A percentile compares a stretch with the other conserved stretches of the same genome.
These are phyloP conservation scores for Strigamia maritima DNA, from an alignment of 2,888 invertebrate species.

Conservation along the genomic window DNA sequence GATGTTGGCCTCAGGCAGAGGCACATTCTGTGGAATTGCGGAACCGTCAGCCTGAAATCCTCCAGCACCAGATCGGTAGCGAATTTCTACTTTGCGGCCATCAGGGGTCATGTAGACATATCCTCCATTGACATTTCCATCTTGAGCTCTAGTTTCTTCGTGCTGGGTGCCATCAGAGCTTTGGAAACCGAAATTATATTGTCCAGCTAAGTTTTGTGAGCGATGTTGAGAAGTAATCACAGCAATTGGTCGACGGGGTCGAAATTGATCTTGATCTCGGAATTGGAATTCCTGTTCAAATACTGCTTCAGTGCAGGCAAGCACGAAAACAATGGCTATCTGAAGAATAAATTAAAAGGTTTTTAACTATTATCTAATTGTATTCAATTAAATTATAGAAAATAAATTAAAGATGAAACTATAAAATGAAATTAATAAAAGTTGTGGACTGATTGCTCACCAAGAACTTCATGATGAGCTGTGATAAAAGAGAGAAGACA, in stretches of 20 bases:
- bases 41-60: conserved; percentile 28
- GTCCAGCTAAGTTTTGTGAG: conserved; percentile 28
- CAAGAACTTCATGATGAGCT: conserved; percentile 10
- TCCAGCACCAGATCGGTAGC: conserved; percentile 12
- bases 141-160: neutral
- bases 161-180: conserved; percentile 28
- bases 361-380: too few relatives aligned
- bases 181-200: conserved; percentile 37
- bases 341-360: neutral
- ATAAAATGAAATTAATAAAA: neutral
- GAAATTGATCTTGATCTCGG: neutral
- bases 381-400: neutral
- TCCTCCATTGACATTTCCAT: conserved; percentile 33
- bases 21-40: conserved; percentile 35
- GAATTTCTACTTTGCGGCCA: conserved; percentile 23
- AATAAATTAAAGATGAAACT: neutral
- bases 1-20: conserved; percentile 37
- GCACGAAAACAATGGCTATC: neutral
- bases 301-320: neutral
- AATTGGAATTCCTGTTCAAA: conserved; percentile 17
- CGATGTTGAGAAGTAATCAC: conserved; percentile 12
- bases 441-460: neutral
- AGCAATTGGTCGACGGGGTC: conserved; percentile 13
- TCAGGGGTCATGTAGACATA: conserved; percentile 36
- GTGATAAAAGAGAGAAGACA: neutral